These are phyloP conservation scores for Bos indicus DNA, from an alignment of 2,113 vertebrate species.

Conservation along the genomic window DNA sequence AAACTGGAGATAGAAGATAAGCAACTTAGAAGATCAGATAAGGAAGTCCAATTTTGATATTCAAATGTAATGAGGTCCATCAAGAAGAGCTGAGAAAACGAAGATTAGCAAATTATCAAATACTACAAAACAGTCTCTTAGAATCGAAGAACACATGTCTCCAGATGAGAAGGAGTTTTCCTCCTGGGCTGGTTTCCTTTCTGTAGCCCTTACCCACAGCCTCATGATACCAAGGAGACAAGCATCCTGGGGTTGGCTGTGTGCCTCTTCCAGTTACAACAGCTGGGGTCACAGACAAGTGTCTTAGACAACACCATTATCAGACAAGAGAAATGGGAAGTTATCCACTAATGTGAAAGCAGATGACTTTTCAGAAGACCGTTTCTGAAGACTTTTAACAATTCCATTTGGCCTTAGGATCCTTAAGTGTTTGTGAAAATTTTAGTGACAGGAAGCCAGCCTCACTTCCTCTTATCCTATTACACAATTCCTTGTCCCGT, in stretches of 20 bases:
- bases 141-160: background rate
- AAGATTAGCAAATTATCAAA: background rate
- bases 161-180: background rate
- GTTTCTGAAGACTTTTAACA: background rate
- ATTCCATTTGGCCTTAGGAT: background rate
- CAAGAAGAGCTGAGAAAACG: background rate
- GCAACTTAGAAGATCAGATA: background rate
- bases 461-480: background rate
- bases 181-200: background rate
- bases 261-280: background rate
- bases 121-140: background rate
- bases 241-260: background rate
- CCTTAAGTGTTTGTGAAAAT: background rate
- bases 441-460: background rate
- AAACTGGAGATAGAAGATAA: background rate
- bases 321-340: background rate
- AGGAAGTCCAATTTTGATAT: background rate
- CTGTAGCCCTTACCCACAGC: accelerated
- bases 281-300: background rate
- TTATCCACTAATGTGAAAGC: background rate
- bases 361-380: background rate
- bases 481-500: background rate
- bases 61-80: background rate
- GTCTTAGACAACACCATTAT: background rate
- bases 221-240: background rate